These are phyloP conservation scores for Hucho hucho DNA, from an alignment of 2,113 vertebrate species.

Conservation along the genomic window DNA sequence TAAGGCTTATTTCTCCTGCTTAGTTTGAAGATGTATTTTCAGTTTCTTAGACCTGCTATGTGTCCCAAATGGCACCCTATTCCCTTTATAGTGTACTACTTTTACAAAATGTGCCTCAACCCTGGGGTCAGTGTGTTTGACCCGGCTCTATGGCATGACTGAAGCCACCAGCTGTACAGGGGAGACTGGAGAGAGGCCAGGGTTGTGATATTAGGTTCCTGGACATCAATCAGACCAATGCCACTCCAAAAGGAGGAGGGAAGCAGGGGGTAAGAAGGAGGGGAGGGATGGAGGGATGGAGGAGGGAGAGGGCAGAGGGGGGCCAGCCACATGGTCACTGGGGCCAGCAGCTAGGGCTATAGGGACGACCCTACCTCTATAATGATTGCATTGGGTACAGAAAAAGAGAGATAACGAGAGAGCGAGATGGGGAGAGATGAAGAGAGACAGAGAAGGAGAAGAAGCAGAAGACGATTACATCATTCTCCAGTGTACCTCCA, in stretches of 20 bases:
- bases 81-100: no score
- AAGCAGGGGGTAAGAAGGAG: constrained; percentile 16
- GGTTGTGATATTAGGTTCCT: constrained; percentile 69
- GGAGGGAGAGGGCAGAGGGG: constrained; percentile 26
- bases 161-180: constrained; percentile 73
- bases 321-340: constrained; percentile 59
- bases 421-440: background rate
- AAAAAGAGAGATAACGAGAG: constrained; percentile 16
- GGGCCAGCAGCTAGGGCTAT: constrained; percentile 61
- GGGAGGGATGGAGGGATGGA: background rate
- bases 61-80: no score
- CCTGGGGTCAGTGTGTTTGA: constrained; percentile 64
- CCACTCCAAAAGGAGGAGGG: constrained; percentile 57
- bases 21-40: constrained; percentile 48
- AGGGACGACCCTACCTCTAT: constrained; percentile 58
- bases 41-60: constrained; percentile 23
- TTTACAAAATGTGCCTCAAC: constrained; percentile 47
- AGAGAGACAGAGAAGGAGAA: background rate
- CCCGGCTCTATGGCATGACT: constrained; percentile 62
- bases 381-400: constrained; percentile 58
- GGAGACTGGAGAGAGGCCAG: constrained; percentile 38
- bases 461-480: constrained; percentile 55
- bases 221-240: constrained; percentile 74
- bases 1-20: constrained; percentile 23
- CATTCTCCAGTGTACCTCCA: constrained; percentile 48